Base-by-base conservation (phyloP, 2,888 invertebrate genomes). In the Lepidocyrtinus sp. region DNA sequence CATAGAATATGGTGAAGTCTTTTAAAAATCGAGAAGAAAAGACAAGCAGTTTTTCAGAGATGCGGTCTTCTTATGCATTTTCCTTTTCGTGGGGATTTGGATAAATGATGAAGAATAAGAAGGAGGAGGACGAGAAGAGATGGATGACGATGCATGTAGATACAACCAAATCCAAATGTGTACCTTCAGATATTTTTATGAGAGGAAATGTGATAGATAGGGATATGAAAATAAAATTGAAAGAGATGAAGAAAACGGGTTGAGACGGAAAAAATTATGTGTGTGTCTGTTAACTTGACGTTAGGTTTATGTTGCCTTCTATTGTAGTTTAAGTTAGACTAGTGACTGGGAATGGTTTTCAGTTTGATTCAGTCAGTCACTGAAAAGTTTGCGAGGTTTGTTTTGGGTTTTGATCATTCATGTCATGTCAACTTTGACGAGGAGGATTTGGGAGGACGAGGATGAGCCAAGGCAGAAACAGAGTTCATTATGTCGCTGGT, bases 121-220 rank as follows among this genome's bases (percentile, higher is more conserved):
- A 25, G 45, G 21, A 50, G 45, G 69, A 69, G 24, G 69, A 69
- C 55, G 59, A 70, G 21, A 70, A 15, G 25, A 17, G 55, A 55
- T 15, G 45, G 12, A 45, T 9, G 12, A 45, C 5, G 45, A 9
- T 5, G 12, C 12, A 45, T 5, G 12, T 45, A 45, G 45, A 12
- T 5, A 45, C 45, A 45, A 9, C 12, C 45, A 45, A 45, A 45
- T 45, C 5, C 5, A 45, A 45, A n/a, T n/a, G 27, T 25, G 21
- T 21, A 15, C 22, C 24, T 63, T 21, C 24, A 9, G n/a, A 9
- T 24, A 24, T n/a, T 21, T 22, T 15, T 63, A 24, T 22, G 5
- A 62, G 25, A 7, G 24, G 26, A 36, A 36, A 36, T 17, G 36
- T 36, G 45, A 12, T 19, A 67, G 67, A 67, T 24, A 21, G 9